A percentile compares a stretch with the other conserved stretches of the same genome.
These are phyloP conservation scores for Molossus molossus DNA, from an alignment of 2,797 vertebrate species.

Conservation along the genomic window DNA sequence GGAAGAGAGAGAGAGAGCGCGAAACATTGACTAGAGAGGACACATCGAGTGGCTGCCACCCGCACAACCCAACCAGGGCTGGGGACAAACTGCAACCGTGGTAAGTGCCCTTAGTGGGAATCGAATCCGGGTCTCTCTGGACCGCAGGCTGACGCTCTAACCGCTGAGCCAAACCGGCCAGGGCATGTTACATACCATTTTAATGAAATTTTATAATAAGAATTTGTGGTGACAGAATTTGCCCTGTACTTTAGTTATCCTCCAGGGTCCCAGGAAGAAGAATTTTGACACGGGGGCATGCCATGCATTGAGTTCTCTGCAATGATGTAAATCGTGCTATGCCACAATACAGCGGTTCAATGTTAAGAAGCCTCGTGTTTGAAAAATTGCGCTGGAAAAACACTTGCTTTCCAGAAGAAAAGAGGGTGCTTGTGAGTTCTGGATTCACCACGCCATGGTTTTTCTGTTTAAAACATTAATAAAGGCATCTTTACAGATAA, in stretches of 20 bases:
- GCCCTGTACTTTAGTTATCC: background rate
- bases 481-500: constrained; percentile 25
- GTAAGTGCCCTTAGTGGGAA: too few species aligned
- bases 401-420: constrained; percentile 1
- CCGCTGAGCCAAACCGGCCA: too few species aligned
- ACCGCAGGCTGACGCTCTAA: too few species aligned
- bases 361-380: background rate
- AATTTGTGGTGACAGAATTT: background rate
- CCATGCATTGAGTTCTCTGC: background rate
- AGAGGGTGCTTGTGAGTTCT: background rate
- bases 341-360: background rate
- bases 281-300: background rate
- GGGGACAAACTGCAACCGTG: too few species aligned
- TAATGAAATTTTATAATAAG: background rate
- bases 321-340: background rate
- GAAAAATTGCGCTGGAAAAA: constrained; percentile 26
- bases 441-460: background rate
- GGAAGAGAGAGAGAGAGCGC: too few species aligned
- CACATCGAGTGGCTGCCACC: too few species aligned
- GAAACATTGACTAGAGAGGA: too few species aligned
- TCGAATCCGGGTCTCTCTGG: too few species aligned
- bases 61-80: too few species aligned
- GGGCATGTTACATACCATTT: background rate
- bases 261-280: background rate
- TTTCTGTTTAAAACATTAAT: constrained; percentile 8